Evolutionary conservation across 2,888 invertebrate species (phyloP), one percentile per base, ranked within the genome.

Genomic region (Frankliniella intonsa): DNA sequence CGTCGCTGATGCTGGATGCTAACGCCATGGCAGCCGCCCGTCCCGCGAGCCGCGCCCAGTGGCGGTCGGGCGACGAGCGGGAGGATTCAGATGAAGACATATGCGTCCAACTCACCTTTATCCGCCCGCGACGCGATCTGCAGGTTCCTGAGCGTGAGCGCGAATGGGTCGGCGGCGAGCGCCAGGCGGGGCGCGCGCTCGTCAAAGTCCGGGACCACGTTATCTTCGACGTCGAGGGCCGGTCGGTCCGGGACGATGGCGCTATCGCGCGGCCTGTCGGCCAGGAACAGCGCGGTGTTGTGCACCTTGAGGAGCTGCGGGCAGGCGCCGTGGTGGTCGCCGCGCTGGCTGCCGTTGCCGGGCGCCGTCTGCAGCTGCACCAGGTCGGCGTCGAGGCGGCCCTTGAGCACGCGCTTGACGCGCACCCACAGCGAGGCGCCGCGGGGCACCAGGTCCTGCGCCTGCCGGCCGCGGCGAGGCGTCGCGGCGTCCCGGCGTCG

Each of bases 351-450:
- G 69, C 25, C 69, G 69, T 76, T 25, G 25, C 11, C 25, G 69
- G 69, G 22, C 69, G 12, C 69, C 22, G 69, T 76, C 69, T 25
- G 69, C 25, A 76, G 69, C 11, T 25, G 69, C 69, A 76, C 69
- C 22, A 76, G 69, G 22, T 22, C 8, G 69, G 22, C 22, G 22
- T 76, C 69, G 22, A 76, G 69, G 69, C 12, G 10, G 11, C 69
- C 69, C 69, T 76, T 76, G 69, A 76, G 69, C 69, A 76, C 25
- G 25, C 69, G 69, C 69, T 76, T 76, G 69, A 76, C 69, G 22
- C 69, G 69, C 69, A 76, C 69, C 69, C 69, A 76, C 11, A 76
- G 22, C 69, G 25, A 9, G 25, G 69, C 69, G 22, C 69, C 69
- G 22, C 69, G 69, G 11, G 69, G 69, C 25, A 76, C 22, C 25